Evolutionary conservation across 2,113 vertebrate genomes (phyloP), one percentile per base, ranked within the genome.

Genomic region (Varanus komodoensis): DNA sequence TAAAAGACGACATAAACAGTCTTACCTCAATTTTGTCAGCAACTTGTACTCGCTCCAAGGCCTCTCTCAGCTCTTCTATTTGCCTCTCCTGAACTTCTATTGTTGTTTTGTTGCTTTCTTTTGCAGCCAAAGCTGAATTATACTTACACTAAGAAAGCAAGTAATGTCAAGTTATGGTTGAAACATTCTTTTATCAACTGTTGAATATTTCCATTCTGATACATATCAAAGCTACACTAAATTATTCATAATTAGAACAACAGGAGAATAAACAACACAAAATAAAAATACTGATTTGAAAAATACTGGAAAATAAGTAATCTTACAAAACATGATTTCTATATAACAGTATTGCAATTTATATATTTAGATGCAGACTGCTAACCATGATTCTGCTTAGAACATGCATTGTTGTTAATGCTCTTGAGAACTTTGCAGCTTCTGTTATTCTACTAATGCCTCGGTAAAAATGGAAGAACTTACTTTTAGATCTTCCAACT

Each of bases 1-100:
- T 52, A 89, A 84, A 84, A 84, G 44, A 64, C 75, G 34, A 15
- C n/a, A 32, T 71, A 75, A 61, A 48, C 17, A 52, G 5, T 74
- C 93, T 89, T 95, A 99, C 99, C 97, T 99, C 98, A 69, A 99
- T 97, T 54, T 97, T 98, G 91, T 98, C 98, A 25, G 98, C 98
- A 54, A 97, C 94, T 80, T 97, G 91, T 54, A 93, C 97, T 90
- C 98, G 97, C 6, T 98, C 97, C 27, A 98, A 92, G 15, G 94
- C 82, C 96, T 99, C 98, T 89, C 94, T 98, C 77, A 99, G 94
- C 19, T 98, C 97, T 93, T 97, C 95, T 87, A 98, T 97, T 89
- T 98, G 97, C 64, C 73, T 95, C 90, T 98, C 96, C 91, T 98
- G 97, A 82, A 94, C 95, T 52, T 95, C 93, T 89, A 97, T 96